These are phyloP conservation scores for Synchiropus splendidus DNA, from an alignment of 2,113 vertebrate species.

Conservation along the genomic window DNA sequence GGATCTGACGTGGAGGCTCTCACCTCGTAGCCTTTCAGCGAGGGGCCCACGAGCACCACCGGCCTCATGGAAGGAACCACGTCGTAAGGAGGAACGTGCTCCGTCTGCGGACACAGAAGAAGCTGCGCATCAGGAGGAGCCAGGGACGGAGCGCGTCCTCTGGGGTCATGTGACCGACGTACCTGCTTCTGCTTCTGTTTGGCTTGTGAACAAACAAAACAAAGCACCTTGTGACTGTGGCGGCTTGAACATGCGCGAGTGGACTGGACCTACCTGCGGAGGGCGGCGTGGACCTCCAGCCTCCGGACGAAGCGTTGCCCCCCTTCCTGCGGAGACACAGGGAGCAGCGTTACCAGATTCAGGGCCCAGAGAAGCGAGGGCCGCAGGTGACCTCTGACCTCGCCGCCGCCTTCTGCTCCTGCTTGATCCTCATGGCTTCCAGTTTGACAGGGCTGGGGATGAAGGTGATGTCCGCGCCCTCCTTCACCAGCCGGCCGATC, in stretches of 20 bases:
- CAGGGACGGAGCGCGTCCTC: too few relatives aligned
- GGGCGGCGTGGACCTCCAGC: slow-evolving; percentile 84
- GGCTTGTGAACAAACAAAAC: slow-evolving; percentile 59
- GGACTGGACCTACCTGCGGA: slow-evolving; percentile 76
- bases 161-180: slow-evolving; percentile 25
- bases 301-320: slow-evolving; percentile 78
- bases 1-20: too few relatives aligned
- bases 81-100: slow-evolving; percentile 67
- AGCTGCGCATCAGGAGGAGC: not conserved
- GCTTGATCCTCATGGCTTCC: slow-evolving; percentile 83
- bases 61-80: slow-evolving; percentile 71
- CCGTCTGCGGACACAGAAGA: slow-evolving; percentile 49
- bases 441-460: slow-evolving; percentile 93
- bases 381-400: slow-evolving; percentile 52
- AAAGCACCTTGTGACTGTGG: slow-evolving; percentile 5
- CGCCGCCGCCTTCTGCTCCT: slow-evolving; percentile 76
- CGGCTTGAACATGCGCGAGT: too few relatives aligned
- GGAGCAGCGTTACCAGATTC: slow-evolving; percentile 9
- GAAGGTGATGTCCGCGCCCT: slow-evolving; percentile 91
- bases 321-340: slow-evolving; percentile 73
- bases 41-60: slow-evolving; percentile 68
- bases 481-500: slow-evolving; percentile 92
- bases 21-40: slow-evolving; percentile 72
- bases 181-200: slow-evolving; percentile 77
- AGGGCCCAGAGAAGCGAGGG: slow-evolving; percentile 7